A percentile compares a stretch with the other conserved stretches of the same genome.
These are phyloP conservation scores for Tarsius wallacei DNA, from an alignment of 2,797 vertebrate species.

Conservation along the genomic window DNA sequence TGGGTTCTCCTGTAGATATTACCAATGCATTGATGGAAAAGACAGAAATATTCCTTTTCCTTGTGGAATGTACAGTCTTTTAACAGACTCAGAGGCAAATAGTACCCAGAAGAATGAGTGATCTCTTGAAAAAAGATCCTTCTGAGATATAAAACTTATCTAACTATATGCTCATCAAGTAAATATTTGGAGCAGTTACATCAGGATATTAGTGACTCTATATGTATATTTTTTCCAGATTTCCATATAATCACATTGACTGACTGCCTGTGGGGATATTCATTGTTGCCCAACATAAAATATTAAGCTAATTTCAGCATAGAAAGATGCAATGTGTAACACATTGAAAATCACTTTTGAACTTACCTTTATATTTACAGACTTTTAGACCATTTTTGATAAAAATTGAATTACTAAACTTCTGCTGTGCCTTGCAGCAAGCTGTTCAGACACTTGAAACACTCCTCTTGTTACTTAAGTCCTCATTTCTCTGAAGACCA, in stretches of 20 bases:
- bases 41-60: background rate
- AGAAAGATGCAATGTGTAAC: conserved; percentile 68
- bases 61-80: background rate
- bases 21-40: background rate
- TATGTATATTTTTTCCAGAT: conserved; percentile 48
- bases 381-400: conserved; percentile 76
- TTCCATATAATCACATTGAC: conserved; percentile 37
- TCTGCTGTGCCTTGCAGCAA: conserved; percentile 80
- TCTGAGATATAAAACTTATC: conserved; percentile 38
- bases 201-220: conserved; percentile 22
- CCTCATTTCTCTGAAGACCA: conserved; percentile 76
- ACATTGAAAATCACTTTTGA: conserved; percentile 75
- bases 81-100: conserved; percentile 37
- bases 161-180: conserved; percentile 50
- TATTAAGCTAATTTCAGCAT: conserved; percentile 81
- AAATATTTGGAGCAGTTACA: conserved; percentile 6
- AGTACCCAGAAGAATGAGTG: background rate
- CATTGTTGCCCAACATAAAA: conserved; percentile 80
- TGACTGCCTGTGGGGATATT: conserved; percentile 57
- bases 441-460: conserved; percentile 74
- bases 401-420: conserved; percentile 81
- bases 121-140: background rate
- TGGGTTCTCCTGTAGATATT: background rate
- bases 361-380: conserved; percentile 84
- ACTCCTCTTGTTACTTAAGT: conserved; percentile 78